phyloP scores from a whole-genome alignment of 2,888 invertebrate species.

The Agrotis segetum region DNA sequence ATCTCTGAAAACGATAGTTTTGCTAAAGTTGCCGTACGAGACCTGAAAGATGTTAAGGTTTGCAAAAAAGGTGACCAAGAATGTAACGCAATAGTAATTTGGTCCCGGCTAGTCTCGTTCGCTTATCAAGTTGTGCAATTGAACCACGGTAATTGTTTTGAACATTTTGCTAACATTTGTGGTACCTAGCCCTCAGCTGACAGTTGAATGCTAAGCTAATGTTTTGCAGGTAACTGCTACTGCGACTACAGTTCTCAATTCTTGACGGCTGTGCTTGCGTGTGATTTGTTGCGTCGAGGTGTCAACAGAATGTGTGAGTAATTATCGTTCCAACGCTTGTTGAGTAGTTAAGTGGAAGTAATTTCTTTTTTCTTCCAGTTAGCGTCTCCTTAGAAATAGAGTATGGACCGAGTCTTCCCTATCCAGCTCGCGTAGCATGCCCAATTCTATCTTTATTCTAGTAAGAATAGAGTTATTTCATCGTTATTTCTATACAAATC shows the following conservation, averaged over 20 bases:
- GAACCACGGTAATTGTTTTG: slow-evolving; percentile 77
- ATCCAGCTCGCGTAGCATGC: no score
- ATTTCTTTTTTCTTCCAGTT: slow-evolving; percentile 40
- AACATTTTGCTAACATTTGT: slow-evolving; percentile 13
- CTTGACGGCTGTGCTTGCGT: slow-evolving; percentile 83
- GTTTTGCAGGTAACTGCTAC: slow-evolving; percentile 82
- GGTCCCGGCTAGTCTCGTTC: slow-evolving; percentile 84
- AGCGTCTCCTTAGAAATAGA: slow-evolving; percentile 5
- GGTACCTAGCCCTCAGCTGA: neutral
- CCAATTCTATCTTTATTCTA: no score
- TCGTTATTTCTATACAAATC: no score
- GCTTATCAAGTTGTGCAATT: slow-evolving; percentile 83
- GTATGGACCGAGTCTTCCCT: no score
- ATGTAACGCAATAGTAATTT: slow-evolving; percentile 71
- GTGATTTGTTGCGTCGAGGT: slow-evolving; percentile 84
- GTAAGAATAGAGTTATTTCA: no score
- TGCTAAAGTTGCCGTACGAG: slow-evolving; percentile 50
- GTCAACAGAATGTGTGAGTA: slow-evolving; percentile 84
- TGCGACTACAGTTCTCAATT: slow-evolving; percentile 85
- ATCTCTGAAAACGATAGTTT: slow-evolving; percentile 64
- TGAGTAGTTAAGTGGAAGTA: slow-evolving; percentile 5
- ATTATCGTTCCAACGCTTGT: slow-evolving; percentile 34
- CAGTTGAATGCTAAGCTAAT: slow-evolving; percentile 6
- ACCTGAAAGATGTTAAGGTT: slow-evolving; percentile 43
- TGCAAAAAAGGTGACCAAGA: slow-evolving; percentile 60